Percentiles rank a stretch among this genome's conserved stretches.
These are phyloP conservation scores for Vesta saturnalis DNA, from an alignment of 2,888 invertebrate genomes.

Conservation along the genomic window DNA sequence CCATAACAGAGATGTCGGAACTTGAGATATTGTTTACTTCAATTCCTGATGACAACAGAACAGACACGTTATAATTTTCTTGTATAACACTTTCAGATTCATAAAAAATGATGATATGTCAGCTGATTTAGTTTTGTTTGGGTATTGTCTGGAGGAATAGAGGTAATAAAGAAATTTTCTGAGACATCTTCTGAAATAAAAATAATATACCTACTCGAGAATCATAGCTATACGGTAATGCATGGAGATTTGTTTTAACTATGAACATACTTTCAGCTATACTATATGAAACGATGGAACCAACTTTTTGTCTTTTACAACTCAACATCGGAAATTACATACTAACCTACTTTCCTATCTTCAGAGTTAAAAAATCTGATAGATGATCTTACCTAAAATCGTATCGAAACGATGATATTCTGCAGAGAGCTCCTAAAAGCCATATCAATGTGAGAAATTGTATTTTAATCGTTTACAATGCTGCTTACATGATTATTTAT, in stretches of 20 bases:
- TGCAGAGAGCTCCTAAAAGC: no score
- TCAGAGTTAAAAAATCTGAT: background rate
- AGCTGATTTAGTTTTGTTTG: background rate
- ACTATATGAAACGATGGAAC: background rate
- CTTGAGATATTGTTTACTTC: background rate
- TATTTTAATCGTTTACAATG: background rate
- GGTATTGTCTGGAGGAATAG: background rate
- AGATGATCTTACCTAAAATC: background rate
- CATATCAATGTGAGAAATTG: background rate
- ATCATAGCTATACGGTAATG: background rate
- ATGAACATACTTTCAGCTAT: background rate
- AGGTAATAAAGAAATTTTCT: background rate
- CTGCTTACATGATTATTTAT: background rate
- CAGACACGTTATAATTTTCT: background rate
- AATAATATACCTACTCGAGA: background rate
- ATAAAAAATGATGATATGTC: background rate
- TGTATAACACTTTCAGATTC: background rate
- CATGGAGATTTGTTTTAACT: no score
- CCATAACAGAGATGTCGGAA: background rate
- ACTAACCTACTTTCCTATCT: no score
- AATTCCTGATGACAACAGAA: background rate
- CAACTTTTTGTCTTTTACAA: background rate
- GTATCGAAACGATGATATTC: background rate
- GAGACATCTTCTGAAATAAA: background rate
- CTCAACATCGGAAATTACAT: no score